Conservation (phyloP, 2,797 vertebrate genomes). For the Lepus oiostolus region DNA sequence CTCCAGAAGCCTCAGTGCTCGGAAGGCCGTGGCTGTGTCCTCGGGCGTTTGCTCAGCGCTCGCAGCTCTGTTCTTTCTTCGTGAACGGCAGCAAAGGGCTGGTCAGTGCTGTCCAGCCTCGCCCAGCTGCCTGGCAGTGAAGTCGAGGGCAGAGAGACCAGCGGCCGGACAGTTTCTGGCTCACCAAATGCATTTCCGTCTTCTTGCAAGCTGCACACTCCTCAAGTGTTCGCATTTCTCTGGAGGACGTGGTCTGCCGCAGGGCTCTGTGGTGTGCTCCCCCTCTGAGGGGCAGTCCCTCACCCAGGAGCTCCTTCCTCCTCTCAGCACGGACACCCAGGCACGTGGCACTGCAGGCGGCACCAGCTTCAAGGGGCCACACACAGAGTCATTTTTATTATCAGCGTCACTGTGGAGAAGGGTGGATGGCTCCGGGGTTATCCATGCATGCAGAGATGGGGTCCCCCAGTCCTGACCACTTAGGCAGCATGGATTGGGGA, state of each 20-base stretch:
- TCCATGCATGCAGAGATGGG: too few relatives aligned
- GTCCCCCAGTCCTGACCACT: rapidly evolving
- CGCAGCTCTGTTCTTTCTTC: rapidly evolving
- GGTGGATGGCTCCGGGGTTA: rapidly evolving
- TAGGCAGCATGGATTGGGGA: too few relatives aligned
- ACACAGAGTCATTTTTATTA: neutral
- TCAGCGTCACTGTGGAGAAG: neutral
- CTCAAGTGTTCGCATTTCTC: neutral
- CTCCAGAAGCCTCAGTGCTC: neutral
- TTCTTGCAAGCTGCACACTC: constrained; percentile 4
- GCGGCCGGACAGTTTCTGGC: neutral
- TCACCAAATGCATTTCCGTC: constrained; percentile 45
- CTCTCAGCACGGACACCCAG: neutral
- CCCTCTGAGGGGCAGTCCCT: neutral
- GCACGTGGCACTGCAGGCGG: neutral
- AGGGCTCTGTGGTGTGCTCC: neutral
- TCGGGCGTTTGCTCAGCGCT: too few relatives aligned
- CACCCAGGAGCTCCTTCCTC: neutral
- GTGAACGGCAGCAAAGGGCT: rapidly evolving
- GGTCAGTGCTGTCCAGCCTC: too few relatives aligned
- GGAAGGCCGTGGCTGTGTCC: neutral
- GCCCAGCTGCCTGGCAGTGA: rapidly evolving
- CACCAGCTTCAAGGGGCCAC: neutral
- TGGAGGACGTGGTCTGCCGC: neutral
- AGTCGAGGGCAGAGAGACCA: neutral